phyloP scores from a whole-genome alignment of 1,140 invertebrate species.

The Drosophila teissieri region DNA sequence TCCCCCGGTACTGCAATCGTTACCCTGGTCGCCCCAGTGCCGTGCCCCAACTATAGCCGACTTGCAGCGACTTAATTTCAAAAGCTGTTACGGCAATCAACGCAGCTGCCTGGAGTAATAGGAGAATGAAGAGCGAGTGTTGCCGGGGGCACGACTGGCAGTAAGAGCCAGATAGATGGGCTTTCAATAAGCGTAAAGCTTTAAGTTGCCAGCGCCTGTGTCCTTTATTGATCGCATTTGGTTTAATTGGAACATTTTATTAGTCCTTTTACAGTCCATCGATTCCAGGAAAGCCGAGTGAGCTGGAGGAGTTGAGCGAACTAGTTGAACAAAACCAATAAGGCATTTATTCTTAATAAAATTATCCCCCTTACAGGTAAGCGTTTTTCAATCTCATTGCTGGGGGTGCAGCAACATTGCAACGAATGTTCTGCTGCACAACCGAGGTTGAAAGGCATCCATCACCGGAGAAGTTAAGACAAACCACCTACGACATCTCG shows the following conservation, averaged over 20 bases:
- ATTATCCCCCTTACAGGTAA: no score
- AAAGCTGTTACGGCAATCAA: slow-evolving; percentile 80
- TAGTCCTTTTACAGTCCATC: slow-evolving; percentile 40
- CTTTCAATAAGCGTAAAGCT: slow-evolving; percentile 52
- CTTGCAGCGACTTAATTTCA: slow-evolving; percentile 77
- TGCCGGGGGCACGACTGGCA: background rate
- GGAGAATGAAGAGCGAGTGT: background rate
- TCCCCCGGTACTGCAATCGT: slow-evolving; percentile 22
- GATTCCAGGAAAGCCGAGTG: slow-evolving; percentile 2
- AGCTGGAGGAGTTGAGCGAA: background rate
- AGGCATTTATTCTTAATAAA: background rate
- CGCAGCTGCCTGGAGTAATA: slow-evolving; percentile 57
- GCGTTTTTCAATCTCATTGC: background rate
- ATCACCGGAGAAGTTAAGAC: background rate
- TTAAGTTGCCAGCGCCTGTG: slow-evolving; percentile 35
- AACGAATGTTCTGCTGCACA: background rate
- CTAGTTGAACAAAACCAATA: slow-evolving; percentile 4
- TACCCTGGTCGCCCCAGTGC: background rate
- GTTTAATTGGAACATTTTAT: slow-evolving; percentile 51
- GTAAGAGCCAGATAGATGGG: slow-evolving; percentile 50
- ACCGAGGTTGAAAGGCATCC: background rate
- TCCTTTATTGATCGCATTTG: slow-evolving; percentile 44
- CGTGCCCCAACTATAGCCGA: slow-evolving; percentile 14
- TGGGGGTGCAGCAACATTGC: background rate
- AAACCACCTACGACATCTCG: slow-evolving; percentile 6